Conservation (phyloP, 2,797 vertebrate genomes). For the Lycodopsis pacificus region DNA sequence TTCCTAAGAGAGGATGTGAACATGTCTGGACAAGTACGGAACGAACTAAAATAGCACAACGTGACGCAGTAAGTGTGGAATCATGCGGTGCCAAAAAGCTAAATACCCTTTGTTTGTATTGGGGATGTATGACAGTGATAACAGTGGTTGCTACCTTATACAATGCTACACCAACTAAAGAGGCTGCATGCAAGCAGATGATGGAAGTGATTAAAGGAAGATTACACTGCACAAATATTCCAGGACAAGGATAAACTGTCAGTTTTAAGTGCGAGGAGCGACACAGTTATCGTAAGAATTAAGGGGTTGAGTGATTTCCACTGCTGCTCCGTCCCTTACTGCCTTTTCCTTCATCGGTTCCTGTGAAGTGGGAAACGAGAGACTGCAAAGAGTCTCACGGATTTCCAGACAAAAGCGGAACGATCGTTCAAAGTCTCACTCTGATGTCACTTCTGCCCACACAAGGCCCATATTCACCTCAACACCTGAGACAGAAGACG, state of each 20-base stretch:
- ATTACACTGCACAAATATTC: neutral
- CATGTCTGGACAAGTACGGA: constrained; percentile 67
- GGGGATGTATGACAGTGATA: constrained; percentile 2
- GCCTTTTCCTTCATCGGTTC: constrained; percentile 34
- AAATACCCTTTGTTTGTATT: constrained; percentile 33
- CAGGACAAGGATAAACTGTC: neutral
- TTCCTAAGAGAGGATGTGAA: constrained; percentile 60
- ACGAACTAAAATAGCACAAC: constrained; percentile 47
- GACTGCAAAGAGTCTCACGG: constrained; percentile 16
- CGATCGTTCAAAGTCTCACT: constrained; percentile 10
- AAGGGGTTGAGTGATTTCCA: constrained; percentile 11
- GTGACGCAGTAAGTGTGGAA: constrained; percentile 46
- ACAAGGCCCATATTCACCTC: neutral
- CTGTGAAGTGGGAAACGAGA: constrained; percentile 10
- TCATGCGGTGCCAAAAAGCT: constrained; percentile 10
- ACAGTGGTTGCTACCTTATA: constrained; percentile 26
- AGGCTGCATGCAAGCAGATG: constrained; percentile 6
- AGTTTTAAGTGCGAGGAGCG: neutral
- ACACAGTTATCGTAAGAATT: constrained; percentile 20
- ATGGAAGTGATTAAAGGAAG: neutral
- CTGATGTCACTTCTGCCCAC: constrained; percentile 19
- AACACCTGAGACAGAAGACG: constrained; percentile 5
- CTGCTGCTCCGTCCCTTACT: constrained; percentile 8
- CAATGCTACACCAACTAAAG: neutral
- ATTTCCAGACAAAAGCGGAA: constrained; percentile 38